phyloP scores from a whole-genome alignment of 1,140 invertebrate species.

The Phocides pigmalion region DNA sequence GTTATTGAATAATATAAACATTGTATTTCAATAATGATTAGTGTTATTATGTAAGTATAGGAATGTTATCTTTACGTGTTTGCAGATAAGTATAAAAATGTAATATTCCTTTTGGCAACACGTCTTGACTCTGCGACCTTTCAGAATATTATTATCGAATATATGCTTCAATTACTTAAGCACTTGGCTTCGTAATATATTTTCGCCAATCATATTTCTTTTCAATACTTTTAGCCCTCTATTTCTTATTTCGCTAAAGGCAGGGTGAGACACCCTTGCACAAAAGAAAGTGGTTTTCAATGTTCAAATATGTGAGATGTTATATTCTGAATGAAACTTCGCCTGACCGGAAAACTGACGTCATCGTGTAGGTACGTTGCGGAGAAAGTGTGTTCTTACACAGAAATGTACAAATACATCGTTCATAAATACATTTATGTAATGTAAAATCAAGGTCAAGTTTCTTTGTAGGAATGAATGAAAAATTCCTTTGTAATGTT shows the following conservation, averaged over 20 bases:
- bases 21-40: too few relatives aligned
- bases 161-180: slow-evolving; percentile 15
- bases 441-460: slow-evolving; percentile 34
- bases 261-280: slow-evolving; percentile 3
- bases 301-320: slow-evolving; percentile 6
- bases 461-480: slow-evolving; percentile 18
- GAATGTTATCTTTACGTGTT: too few relatives aligned
- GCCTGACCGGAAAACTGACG: slow-evolving; percentile 15
- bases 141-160: background rate
- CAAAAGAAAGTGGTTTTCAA: slow-evolving; percentile 24
- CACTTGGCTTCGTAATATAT: slow-evolving; percentile 1
- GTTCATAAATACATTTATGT: slow-evolving; percentile 16
- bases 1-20: too few relatives aligned
- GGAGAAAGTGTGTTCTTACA: slow-evolving; percentile 32
- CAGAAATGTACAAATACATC: slow-evolving; percentile 26
- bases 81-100: background rate
- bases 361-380: slow-evolving; percentile 14
- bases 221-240: slow-evolving; percentile 18
- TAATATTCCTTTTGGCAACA: background rate
- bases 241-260: slow-evolving; percentile 20
- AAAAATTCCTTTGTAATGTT: too few relatives aligned
- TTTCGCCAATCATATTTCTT: slow-evolving; percentile 21
- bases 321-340: slow-evolving; percentile 25
- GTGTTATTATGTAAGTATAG: too few relatives aligned
- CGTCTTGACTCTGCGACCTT: background rate